phyloP scores from a whole-genome alignment of 1,140 invertebrate species.

The Oreohelix idahoensis region DNA sequence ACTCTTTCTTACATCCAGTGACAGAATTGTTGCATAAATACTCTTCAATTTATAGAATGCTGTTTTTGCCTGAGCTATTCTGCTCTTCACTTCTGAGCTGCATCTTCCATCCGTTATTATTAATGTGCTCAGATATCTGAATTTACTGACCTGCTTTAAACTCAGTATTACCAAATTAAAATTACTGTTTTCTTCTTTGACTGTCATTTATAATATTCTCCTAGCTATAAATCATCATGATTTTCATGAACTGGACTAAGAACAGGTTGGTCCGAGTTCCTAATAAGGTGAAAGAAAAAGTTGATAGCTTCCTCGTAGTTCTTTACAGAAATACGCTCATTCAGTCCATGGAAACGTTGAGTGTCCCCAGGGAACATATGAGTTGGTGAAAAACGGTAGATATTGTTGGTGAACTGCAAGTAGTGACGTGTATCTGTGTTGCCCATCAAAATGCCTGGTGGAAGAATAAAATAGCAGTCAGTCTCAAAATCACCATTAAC shows the following conservation, averaged over 20 bases:
- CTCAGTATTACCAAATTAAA: no score
- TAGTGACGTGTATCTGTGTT: slow-evolving; percentile 78
- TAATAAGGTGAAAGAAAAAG: slow-evolving; percentile 77
- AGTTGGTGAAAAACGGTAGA: slow-evolving; percentile 76
- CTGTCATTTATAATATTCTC: no score
- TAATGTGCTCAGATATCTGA: no score
- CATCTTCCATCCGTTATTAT: no score
- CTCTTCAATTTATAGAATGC: no score
- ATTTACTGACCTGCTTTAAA: no score
- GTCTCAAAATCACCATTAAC: not conserved
- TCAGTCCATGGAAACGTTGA: slow-evolving; percentile 75
- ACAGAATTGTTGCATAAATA: no score
- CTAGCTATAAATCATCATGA: slow-evolving; percentile 50
- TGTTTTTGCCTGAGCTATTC: no score
- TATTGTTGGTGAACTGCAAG: slow-evolving; percentile 72
- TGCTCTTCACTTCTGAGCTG: no score
- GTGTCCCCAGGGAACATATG: slow-evolving; percentile 72
- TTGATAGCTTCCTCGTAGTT: slow-evolving; percentile 75
- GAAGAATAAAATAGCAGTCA: not conserved
- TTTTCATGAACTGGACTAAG: slow-evolving; percentile 50
- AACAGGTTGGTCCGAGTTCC: slow-evolving; percentile 72
- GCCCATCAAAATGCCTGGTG: slow-evolving; percentile 73
- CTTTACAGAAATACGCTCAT: slow-evolving; percentile 76
- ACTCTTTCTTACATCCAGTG: no score
- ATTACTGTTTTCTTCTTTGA: no score